These are phyloP conservation scores for Pachypeltis micranthus DNA, from an alignment of 1,140 invertebrate species.

Conservation along the genomic window DNA sequence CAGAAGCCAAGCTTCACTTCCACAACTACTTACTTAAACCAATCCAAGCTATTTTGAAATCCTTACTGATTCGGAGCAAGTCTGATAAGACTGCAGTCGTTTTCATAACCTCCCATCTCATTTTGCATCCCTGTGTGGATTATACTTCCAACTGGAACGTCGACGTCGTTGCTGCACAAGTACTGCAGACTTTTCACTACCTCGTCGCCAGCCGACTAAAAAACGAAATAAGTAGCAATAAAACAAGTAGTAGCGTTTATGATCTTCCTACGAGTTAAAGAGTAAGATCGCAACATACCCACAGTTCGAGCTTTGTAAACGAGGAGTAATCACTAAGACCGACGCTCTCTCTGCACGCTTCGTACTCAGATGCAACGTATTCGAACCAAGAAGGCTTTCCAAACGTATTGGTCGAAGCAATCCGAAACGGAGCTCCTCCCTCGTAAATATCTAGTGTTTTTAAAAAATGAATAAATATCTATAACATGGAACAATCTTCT, in stretches of 20 bases:
- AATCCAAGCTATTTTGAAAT: too few species aligned
- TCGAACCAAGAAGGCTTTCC: slow-evolving; percentile 92
- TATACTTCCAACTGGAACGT: slow-evolving; percentile 86
- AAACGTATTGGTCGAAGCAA: slow-evolving; percentile 64
- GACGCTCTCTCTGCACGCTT: slow-evolving; percentile 83
- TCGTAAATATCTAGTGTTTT: slow-evolving; percentile 20
- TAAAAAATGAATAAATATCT: too few species aligned
- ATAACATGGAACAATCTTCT: too few species aligned
- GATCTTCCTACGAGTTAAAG: neutral
- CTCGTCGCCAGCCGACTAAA: slow-evolving; percentile 67
- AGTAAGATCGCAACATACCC: slow-evolving; percentile 46
- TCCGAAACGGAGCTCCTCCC: slow-evolving; percentile 39
- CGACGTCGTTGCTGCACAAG: slow-evolving; percentile 92
- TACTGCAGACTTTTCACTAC: slow-evolving; percentile 85
- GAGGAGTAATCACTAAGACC: slow-evolving; percentile 95
- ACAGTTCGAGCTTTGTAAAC: slow-evolving; percentile 93
- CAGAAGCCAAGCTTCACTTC: too few species aligned
- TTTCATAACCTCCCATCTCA: slow-evolving; percentile 87
- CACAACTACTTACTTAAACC: too few species aligned
- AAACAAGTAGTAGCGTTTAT: neutral
- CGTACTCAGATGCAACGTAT: slow-evolving; percentile 76
- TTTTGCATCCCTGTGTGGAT: slow-evolving; percentile 99
- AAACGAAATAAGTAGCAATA: slow-evolving; percentile 17
- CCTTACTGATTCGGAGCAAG: slow-evolving; percentile 80
- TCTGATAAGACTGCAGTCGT: slow-evolving; percentile 89